phyloP scores from a whole-genome alignment of 1,140 invertebrate species.

The Heliconius nattereri region DNA sequence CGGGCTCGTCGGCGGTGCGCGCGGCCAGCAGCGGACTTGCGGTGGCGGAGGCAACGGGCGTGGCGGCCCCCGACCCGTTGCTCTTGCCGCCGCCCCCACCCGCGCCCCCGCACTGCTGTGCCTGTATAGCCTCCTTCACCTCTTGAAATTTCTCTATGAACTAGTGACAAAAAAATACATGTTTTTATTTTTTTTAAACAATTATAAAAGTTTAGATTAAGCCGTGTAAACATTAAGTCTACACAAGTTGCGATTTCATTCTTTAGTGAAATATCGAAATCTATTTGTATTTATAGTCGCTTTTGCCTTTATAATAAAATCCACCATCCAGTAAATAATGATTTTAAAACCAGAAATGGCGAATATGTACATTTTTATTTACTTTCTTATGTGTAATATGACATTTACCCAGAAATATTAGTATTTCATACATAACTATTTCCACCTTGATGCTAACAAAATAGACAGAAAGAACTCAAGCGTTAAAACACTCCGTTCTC shows the following conservation, averaged over 20 bases:
- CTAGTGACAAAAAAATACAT: constrained; percentile 54
- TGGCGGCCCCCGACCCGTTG: constrained; percentile 88
- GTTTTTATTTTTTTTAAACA: constrained; percentile 56
- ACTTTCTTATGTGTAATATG: no score
- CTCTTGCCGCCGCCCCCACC: constrained; percentile 82
- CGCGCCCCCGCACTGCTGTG: constrained; percentile 57
- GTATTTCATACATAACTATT: background rate
- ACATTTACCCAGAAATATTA: no score
- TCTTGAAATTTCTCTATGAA: constrained; percentile 99
- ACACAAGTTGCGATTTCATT: no score
- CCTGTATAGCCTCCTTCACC: constrained; percentile 93
- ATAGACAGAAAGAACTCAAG: background rate
- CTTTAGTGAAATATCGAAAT: no score
- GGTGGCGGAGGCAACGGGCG: constrained; percentile 91
- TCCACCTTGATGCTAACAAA: background rate
- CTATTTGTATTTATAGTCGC: no score
- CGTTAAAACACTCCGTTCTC: background rate
- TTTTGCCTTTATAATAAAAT: no score
- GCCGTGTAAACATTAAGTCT: no score
- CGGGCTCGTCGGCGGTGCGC: constrained; percentile 56
- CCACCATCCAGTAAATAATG: no score
- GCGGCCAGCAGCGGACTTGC: constrained; percentile 88
- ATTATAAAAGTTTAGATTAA: no score
- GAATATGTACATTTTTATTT: no score
- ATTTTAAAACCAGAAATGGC: no score